Conservation (phyloP, 2,888 invertebrate species). For the Acrobasis consociella region DNA sequence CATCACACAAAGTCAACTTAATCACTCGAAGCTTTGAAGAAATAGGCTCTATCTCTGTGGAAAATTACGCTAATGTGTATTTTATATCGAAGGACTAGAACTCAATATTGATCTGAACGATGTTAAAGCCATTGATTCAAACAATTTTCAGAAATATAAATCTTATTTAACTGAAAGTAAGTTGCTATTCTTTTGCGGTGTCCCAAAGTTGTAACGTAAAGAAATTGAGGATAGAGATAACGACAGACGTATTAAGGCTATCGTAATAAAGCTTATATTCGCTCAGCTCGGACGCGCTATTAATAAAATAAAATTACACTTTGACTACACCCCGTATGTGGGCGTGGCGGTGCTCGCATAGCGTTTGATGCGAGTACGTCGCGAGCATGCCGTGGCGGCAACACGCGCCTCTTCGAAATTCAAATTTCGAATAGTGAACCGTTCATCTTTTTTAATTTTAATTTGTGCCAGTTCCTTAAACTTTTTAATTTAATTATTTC, state of each 20-base stretch:
- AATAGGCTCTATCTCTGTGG: constrained; percentile 34
- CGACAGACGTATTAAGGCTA: constrained; percentile 56
- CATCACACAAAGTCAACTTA: constrained; percentile 59
- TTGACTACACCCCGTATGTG: constrained; percentile 76
- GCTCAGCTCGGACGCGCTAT: constrained; percentile 55
- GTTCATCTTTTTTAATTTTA: constrained; percentile 20
- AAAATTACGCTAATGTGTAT: background rate
- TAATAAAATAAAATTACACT: constrained; percentile 70
- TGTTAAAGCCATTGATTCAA: constrained; percentile 8
- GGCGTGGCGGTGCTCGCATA: constrained; percentile 63
- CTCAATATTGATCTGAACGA: constrained; percentile 30
- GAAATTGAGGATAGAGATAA: constrained; percentile 39
- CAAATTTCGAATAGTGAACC: constrained; percentile 29
- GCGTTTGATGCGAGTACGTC: constrained; percentile 53
- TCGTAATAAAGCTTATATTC: constrained; percentile 73
- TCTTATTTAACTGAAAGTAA: background rate
- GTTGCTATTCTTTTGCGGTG: background rate
- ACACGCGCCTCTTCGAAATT: constrained; percentile 48
- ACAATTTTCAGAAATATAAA: background rate
- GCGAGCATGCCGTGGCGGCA: constrained; percentile 51
- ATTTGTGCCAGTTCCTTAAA: background rate
- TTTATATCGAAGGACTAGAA: constrained; percentile 23
- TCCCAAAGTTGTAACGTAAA: constrained; percentile 14
- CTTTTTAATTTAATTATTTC: background rate
- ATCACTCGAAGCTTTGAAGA: constrained; percentile 44